Base-by-base conservation (phyloP, 2,888 invertebrate genomes). In the Sympetrum striolatum region DNA sequence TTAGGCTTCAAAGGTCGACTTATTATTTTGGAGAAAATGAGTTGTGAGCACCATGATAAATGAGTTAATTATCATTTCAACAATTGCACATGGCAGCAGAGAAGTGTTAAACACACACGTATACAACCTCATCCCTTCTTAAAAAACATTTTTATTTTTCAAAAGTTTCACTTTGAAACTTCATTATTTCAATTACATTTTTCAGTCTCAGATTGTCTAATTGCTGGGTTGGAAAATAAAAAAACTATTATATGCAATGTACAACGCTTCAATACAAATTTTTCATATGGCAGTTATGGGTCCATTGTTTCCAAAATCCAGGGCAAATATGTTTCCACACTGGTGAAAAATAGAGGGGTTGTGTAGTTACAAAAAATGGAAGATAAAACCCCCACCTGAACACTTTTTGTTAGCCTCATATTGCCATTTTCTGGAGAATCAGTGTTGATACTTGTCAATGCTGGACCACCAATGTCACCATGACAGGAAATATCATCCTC, bases 301-400 rank as follows among this genome's bases (percentile, higher is more conserved):
- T 86, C 60, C 60, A 86, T 60, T 37, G 60, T 86, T 64, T 12
- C 37, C 15, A 86, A 60, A 37, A 86, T 86, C 86, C 86, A 86
- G 5, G 86, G 64, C n/a, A 86, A 31, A 64, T 60, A 86, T 35
- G 37, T 39, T 37, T 60, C 86, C 37, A 86, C 60, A 22, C 58
- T 37, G 2, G 58, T 60, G 14, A 86, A 86, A 35, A 64, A 37
- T 12, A 60, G 37, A 14, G 86, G 86, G 18, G 8, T 86, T 37
- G 22, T 37, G n/a, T 35, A 35, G 53, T 37, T 86, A 86, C 64
- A 60, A n/a, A 48, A 86, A 22, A 37, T 86, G 58, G 86, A 86
- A 37, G 48, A n/a, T 14, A 86, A n/a, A 37, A 86, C 22, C 0
- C 86, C 86, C 37, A 86, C 58, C 64, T 86, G 86, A 22, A 86